These are phyloP conservation scores for Ceraclea dissimilis DNA, from an alignment of 2,888 invertebrate genomes.

Conservation along the genomic window DNA sequence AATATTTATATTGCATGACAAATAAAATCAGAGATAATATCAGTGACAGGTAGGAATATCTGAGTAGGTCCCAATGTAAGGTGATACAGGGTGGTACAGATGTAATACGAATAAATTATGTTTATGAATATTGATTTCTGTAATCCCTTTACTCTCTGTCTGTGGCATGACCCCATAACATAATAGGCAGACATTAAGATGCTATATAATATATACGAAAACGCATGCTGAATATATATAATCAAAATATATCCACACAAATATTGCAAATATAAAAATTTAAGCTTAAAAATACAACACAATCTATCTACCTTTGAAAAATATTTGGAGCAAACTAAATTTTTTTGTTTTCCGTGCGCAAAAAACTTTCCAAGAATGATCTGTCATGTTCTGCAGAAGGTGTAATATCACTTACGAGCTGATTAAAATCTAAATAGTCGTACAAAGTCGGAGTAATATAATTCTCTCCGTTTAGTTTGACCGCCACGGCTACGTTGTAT, in stretches of 20 bases:
- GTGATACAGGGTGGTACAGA: neutral
- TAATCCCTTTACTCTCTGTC: too few relatives aligned
- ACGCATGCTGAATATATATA: too few relatives aligned
- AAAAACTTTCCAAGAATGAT: constrained; percentile 49
- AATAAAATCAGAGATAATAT: neutral
- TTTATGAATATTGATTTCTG: neutral
- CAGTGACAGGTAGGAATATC: neutral
- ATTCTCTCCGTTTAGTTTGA: constrained; percentile 17
- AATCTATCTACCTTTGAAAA: too few relatives aligned
- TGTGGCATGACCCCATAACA: too few relatives aligned
- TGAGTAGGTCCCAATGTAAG: neutral
- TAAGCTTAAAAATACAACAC: too few relatives aligned
- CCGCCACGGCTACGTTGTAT: constrained; percentile 74
- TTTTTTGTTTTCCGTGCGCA: constrained; percentile 46
- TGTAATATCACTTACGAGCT: constrained; percentile 50
- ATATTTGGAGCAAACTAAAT: neutral
- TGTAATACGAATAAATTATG: neutral
- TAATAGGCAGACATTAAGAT: too few relatives aligned
- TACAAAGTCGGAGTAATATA: constrained; percentile 36
- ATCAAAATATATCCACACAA: too few relatives aligned
- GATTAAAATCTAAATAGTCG: constrained; percentile 49
- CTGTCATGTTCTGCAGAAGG: constrained; percentile 46
- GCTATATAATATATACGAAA: neutral
- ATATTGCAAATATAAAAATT: too few relatives aligned
- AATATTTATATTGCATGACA: neutral